Evolutionary conservation across 2,113 vertebrate species (phyloP), one percentile per base, ranked within the genome.

Genomic region (Melanocharis versteri): DNA sequence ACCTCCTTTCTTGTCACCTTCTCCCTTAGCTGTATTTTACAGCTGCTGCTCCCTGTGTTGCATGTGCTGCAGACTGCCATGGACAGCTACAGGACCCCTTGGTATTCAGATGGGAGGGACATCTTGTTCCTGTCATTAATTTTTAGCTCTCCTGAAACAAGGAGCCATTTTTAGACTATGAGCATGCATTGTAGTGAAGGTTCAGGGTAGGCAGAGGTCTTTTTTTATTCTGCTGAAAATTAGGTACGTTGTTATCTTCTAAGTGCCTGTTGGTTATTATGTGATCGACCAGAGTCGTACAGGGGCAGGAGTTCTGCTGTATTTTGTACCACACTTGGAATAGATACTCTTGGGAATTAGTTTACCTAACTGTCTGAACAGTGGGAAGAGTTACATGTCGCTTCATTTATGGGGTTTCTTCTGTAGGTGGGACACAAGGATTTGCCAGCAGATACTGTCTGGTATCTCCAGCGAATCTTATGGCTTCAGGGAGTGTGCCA

Each of bases 381-480:
- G 61, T 47, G 39, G 54, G n/a, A 85, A 76, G 57, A 83, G 27
- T 68, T 79, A 56, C 28, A 20, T 9, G 10, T 80, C 57, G 58
- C 62, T 71, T 91, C 69, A 58, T 91, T 90, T 83, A 50, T 65
- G 62, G 75, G 42, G 77, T 96, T 95, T 95, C 77, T 94, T 95
- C 30, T 77, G 58, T 86, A 93, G 73, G 54, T 91, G 66, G 54
- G 45, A 80, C 50, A 61, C 33, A 61, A 64, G 45, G 28, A 45
- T 37, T 87, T 95, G 89, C 65, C 61, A 87, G 48, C 65, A 87
- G 84, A 65, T 75, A 37, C 39, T 91, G 26, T 93, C 66, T 94
- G 45, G 61, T 80, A 10, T 80, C 78, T 91, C 48, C 35, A 83
- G 9, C 1, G 1, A 82, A 40, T 91, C 70, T 93, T 85, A 76